Percentiles rank a stretch among this genome's conserved stretches.
These are phyloP conservation scores for Chaetodon auriga DNA, from an alignment of 2,113 vertebrate genomes.

Conservation along the genomic window DNA sequence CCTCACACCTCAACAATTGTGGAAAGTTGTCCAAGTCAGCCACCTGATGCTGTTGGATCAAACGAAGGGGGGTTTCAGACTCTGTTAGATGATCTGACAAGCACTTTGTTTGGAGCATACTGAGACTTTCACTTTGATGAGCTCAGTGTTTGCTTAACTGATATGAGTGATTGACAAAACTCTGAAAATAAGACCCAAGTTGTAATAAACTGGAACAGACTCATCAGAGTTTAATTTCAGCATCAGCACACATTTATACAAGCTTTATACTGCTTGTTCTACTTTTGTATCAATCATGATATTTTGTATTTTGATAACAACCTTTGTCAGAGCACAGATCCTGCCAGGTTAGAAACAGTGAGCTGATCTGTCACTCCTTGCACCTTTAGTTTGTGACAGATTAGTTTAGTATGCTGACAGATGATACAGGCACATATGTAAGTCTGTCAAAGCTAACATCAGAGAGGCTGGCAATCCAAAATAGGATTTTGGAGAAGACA, in stretches of 20 bases:
- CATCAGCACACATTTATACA: background rate
- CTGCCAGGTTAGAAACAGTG: background rate
- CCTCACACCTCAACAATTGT: too few relatives aligned
- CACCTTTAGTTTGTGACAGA: background rate
- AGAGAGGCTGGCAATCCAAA: background rate
- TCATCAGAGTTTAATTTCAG: background rate
- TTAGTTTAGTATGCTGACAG: background rate
- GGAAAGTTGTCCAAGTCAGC: too few relatives aligned
- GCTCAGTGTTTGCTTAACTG: background rate
- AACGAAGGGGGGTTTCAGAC: too few relatives aligned
- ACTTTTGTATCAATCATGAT: background rate
- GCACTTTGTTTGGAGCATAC: background rate
- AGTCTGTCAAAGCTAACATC: background rate
- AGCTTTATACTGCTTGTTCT: background rate
- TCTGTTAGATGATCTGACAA: too few relatives aligned
- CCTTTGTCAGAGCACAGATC: background rate
- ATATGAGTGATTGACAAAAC: background rate
- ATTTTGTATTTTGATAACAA: background rate
- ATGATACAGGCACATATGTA: background rate
- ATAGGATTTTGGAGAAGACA: background rate
- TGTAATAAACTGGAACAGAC: too few relatives aligned
- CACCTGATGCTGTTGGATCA: too few relatives aligned
- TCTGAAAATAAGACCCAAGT: background rate
- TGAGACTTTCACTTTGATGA: background rate
- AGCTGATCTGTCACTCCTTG: background rate